Evolutionary conservation across 2,888 invertebrate species (phyloP), one percentile per base, ranked within the genome.

Genomic region (Prostheceraeus crozeri): DNA sequence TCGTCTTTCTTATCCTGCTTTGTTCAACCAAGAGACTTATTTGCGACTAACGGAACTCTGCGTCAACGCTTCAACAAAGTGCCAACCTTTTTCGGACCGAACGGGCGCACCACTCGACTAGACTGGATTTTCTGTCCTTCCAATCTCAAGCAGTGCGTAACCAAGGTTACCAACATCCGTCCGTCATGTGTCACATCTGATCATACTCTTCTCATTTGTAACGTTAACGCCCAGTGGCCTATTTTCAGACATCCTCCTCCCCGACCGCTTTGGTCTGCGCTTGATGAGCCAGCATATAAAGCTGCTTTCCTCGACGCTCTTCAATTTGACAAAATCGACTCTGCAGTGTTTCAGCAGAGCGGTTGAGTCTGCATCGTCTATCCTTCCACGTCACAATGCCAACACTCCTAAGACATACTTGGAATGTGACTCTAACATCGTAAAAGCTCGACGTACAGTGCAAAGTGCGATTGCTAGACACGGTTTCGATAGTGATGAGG

Each of bases 1-100:
- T 30, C 30, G 3, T 35, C 55, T 6, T 33, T 8, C 48, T 23
- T 55, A 23, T 2, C 4, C 4, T 16, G 6, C 55, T 55, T 55
- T 48, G 25, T 52, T 36, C 33, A 28, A 48, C 6, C 48, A 6
- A 28, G 48, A 33, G 33, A 55, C 21, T 21, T 55, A 3, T 14
- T 55, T 21, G 33, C 33, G 3, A 36, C 45, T 33, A 55, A 55
- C 21, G 55, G 55, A 14, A 35, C 55, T 33, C 4, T 55, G 33
- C 4, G 52, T 16, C 51, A 55, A 48, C 28, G 48, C 4, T 35
- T 55, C 33, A 1, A 4, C 6, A 16, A 55, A 23, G 19, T 55
- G 14, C 55, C 33, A 25, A 55, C 55, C 40, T 55, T 55, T 48
- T 33, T 30, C 33, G 48, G 52, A 25, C 55, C 55, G 8, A 55